Base-by-base conservation (phyloP, 2,888 invertebrate genomes). In the Melieria omissa region DNA sequence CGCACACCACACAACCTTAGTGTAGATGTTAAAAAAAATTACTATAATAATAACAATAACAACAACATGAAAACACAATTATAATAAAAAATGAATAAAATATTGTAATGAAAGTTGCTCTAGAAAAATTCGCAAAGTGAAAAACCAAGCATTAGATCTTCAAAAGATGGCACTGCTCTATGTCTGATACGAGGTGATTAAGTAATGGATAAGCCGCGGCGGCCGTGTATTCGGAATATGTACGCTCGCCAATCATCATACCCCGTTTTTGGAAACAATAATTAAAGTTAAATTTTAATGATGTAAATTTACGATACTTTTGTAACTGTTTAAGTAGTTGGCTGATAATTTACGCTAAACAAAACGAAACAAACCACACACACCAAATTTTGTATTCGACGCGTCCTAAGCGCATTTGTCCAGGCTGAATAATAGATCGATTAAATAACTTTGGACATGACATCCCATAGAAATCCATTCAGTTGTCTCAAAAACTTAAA, bases 291-390 rank as follows among this genome's bases (percentile, higher is more conserved):
- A 29, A 29, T 29, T 29, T 29, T 29, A 29, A 29, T 29, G 29
- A 29, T 29, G 29, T 29, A 29, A 2, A 45, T 16, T 47, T 47
- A 16, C 10, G n/a, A 41, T 9, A n/a, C 10, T 63, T n/a, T 63
- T 45, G 49, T 14, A 63, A 47, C 46, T 63, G 49, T 16, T 46
- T 63, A 49, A 63, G 46, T 47, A 63, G 46, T 46, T 63, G 14
- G 47, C 46, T 47, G n/a, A 47, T 16, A 45, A 63, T n/a, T 16
- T 12, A 62, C 10, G 16, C 44, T 14, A 63, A 12, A 2, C n/a
- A 63, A 10, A 44, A 63, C 42, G 29, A 16, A 14, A 12, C 5
- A 45, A 63, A 29, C 29, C 29, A 63, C n/a, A 47, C 12, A 63
- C 42, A 63, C 12, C 9, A 63, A 63, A 49, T 46, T 63, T 63